Evolutionary conservation across 2,113 vertebrate species (phyloP).

Genomic region (Psilopogon haemacephalus): DNA sequence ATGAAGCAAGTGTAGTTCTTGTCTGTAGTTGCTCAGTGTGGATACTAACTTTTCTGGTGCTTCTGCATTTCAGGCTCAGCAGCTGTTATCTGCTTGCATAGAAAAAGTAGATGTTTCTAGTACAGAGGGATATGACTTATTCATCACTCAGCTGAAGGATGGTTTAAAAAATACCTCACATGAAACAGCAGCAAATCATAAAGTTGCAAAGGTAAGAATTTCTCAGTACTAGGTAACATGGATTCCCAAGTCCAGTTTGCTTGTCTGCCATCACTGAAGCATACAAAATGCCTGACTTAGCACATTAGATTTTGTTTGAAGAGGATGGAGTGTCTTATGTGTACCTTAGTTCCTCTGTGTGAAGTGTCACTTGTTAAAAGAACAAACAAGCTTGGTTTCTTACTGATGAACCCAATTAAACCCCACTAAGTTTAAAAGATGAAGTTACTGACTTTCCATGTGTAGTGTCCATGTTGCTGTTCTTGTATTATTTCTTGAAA

Average conservation of each 20-base stretch:
- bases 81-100: constrained; percentile 93
- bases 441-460: neutral
- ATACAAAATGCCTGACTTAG: neutral
- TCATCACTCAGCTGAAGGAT: constrained; percentile 96
- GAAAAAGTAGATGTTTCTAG: constrained; percentile 97
- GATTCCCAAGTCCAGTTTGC: neutral
- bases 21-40: accelerated
- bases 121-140: constrained; percentile 95
- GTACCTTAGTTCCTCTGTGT: neutral
- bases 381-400: neutral
- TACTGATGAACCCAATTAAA: neutral
- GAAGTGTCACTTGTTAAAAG: neutral
- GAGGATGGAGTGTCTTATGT: neutral
- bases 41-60: neutral
- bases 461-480: accelerated
- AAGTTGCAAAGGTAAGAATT: constrained; percentile 95
- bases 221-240: neutral
- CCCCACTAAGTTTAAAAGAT: neutral
- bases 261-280: neutral
- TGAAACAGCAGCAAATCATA: constrained; percentile 98
- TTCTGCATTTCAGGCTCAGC: constrained; percentile 86
- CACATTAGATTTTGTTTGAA: neutral
- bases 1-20: neutral
- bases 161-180: constrained; percentile 99
- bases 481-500: neutral